phyloP scores from a whole-genome alignment of 2,797 vertebrate species.

The Chlorospingus semifuscus region DNA sequence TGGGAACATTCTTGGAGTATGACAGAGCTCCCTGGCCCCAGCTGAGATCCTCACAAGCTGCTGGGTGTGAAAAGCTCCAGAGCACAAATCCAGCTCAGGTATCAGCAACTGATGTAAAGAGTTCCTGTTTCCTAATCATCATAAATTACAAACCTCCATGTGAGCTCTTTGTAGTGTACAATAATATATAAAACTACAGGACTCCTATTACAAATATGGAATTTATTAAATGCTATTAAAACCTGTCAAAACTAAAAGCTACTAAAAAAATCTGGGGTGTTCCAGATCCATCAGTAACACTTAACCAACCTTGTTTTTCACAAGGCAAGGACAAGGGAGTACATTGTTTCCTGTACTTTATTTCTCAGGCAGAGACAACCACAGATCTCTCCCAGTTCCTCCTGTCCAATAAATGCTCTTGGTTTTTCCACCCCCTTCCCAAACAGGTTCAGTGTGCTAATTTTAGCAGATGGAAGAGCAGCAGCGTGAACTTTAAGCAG shows the following conservation, averaged over 20 bases:
- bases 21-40: neutral
- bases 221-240: neutral
- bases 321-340: neutral
- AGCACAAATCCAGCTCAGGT: neutral
- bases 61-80: too few relatives aligned
- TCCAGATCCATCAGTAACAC: neutral
- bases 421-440: neutral
- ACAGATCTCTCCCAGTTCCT: neutral
- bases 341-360: constrained; percentile 5
- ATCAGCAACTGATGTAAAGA: rapidly evolving
- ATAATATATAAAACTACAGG: neutral
- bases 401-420: neutral
- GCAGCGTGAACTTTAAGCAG: neutral
- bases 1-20: neutral
- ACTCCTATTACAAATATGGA: neutral
- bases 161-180: neutral
- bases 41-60: neutral
- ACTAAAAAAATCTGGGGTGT: neutral
- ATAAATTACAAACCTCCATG: neutral
- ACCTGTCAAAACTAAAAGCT: neutral
- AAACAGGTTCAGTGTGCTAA: neutral
- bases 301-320: neutral
- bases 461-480: neutral
- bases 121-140: neutral
- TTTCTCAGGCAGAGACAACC: neutral